A percentile compares a stretch with the other conserved stretches of the same genome.
These are phyloP conservation scores for Zaprionus ornatus DNA, from an alignment of 1,140 invertebrate genomes.

Conservation along the genomic window DNA sequence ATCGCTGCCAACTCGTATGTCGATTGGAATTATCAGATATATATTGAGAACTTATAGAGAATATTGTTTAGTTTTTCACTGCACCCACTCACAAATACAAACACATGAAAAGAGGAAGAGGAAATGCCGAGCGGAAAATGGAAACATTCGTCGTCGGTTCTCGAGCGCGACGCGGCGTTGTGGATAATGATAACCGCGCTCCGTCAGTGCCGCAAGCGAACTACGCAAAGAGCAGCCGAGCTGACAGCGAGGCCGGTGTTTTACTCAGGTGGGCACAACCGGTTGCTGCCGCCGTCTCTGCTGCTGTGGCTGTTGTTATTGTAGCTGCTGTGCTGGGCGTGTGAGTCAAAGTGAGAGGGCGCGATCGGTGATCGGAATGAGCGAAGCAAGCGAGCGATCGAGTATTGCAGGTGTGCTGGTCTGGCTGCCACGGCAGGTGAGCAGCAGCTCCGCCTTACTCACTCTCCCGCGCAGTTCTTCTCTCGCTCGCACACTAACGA, in stretches of 20 bases:
- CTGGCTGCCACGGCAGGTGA: conserved; percentile 58
- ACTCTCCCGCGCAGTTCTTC: not conserved
- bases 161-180: conserved; percentile 52
- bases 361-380: conserved; percentile 53
- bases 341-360: conserved; percentile 58
- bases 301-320: conserved; percentile 8
- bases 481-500: not conserved
- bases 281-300: conserved; percentile 40
- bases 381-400: conserved; percentile 38
- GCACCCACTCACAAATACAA: conserved; percentile 14
- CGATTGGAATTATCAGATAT: not conserved
- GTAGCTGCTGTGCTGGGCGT: not conserved
- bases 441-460: conserved; percentile 57
- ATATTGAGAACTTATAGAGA: not conserved
- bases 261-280: conserved; percentile 73
- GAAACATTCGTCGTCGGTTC: conserved; percentile 13
- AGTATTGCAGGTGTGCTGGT: conserved; percentile 61
- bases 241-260: conserved; percentile 51
- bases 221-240: conserved; percentile 60
- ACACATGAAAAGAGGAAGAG: conserved; percentile 3
- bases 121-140: conserved; percentile 21
- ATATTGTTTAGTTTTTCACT: conserved; percentile 20
- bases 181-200: conserved; percentile 61
- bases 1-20: conserved; percentile 22
- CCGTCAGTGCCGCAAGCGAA: conserved; percentile 74